These are phyloP conservation scores for Ochotona princeps DNA, from an alignment of 2,113 vertebrate species.

Conservation along the genomic window DNA sequence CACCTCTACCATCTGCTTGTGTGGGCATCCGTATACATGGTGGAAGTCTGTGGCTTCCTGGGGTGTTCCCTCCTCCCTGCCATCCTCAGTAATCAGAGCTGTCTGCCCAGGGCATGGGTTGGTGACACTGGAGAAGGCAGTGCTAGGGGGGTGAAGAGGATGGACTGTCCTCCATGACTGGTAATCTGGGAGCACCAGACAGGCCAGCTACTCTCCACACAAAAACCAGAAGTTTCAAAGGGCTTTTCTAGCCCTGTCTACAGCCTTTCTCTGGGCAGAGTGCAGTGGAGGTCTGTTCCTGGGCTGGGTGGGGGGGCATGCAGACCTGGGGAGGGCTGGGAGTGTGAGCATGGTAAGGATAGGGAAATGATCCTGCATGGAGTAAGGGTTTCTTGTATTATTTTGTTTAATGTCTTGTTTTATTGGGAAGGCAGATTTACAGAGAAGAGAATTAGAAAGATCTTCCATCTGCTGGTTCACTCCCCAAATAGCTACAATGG, in stretches of 20 bases:
- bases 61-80: background rate
- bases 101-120: background rate
- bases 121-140: background rate
- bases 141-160: background rate
- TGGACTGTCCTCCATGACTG: background rate
- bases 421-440: too few relatives aligned
- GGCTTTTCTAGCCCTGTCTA: background rate
- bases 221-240: background rate
- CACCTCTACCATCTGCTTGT: conserved; percentile 54
- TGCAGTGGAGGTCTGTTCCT: background rate
- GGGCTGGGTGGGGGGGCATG: too few relatives aligned
- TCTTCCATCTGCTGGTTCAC: too few relatives aligned
- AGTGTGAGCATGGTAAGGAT: background rate
- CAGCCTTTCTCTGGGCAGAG: background rate
- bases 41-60: background rate
- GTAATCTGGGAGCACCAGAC: background rate
- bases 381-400: background rate
- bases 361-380: background rate
- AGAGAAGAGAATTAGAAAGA: too few relatives aligned
- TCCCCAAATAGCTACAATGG: too few relatives aligned
- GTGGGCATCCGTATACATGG: conserved; percentile 42
- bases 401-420: too few relatives aligned
- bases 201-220: background rate
- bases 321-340: background rate
- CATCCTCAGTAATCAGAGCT: background rate